These are phyloP conservation scores for Papilio polyxenes DNA, from an alignment of 1,140 invertebrate genomes.

Conservation along the genomic window DNA sequence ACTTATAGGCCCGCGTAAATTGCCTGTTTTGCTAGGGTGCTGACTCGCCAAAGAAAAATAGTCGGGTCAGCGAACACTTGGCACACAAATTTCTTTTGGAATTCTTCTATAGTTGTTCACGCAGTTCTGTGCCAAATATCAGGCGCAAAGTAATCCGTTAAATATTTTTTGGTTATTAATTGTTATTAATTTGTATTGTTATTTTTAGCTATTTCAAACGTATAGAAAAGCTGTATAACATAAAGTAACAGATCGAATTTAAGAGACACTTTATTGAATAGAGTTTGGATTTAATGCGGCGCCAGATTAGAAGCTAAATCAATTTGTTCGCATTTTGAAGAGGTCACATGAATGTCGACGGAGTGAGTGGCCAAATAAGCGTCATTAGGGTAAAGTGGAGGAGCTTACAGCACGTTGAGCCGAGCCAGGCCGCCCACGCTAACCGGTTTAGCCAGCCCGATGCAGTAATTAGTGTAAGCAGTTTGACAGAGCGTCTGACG, in stretches of 20 bases:
- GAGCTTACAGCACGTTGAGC: constrained; percentile 44
- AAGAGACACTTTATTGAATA: constrained; percentile 4
- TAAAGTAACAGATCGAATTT: neutral
- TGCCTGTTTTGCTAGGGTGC: constrained; percentile 73
- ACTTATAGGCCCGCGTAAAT: constrained; percentile 79
- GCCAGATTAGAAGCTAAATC: constrained; percentile 29
- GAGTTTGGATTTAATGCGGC: neutral
- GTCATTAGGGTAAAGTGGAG: constrained; percentile 37
- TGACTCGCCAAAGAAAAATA: constrained; percentile 51
- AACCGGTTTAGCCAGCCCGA: constrained; percentile 66
- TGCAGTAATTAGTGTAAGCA: constrained; percentile 74
- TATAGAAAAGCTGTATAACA: neutral
- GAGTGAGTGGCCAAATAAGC: constrained; percentile 49
- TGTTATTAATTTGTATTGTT: neutral
- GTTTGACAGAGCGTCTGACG: constrained; percentile 54
- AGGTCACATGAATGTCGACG: constrained; percentile 33
- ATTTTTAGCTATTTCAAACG: neutral
- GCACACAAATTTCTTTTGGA: neutral
- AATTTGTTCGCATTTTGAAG: constrained; percentile 35
- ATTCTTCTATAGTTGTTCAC: neutral
- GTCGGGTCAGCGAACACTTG: constrained; percentile 54
- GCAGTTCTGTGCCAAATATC: neutral
- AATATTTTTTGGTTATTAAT: neutral
- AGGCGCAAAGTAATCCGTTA: neutral
- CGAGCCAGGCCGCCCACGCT: constrained; percentile 46